Base-by-base conservation (phyloP, 2,113 vertebrate species). In the Talpa occidentalis region DNA sequence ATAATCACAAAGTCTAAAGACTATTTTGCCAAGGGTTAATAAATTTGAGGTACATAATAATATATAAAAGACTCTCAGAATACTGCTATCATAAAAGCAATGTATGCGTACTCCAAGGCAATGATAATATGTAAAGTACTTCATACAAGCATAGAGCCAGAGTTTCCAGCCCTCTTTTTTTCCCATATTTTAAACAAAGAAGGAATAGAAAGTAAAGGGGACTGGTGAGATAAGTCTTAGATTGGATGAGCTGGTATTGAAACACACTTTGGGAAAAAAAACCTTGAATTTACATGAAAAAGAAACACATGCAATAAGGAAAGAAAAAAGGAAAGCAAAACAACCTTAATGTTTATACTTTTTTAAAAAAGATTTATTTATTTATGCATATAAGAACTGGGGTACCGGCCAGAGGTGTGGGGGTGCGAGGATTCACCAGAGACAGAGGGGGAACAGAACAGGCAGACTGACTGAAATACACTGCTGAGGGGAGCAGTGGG, bases 101-200 rank as follows among this genome's bases (percentile, higher is more conserved):
- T 11, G 35, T 26, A 35, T 60, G 52, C n/a, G 10, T 56, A 69
- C 80, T 30, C 28, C 26, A 92, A 2, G 85, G 37, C 8, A 82
- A 67, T 5, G 32, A 66, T 32, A 89, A 86, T 47, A 73, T 35
- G 11, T 30, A 67, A 66, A 80, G 30, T 37, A 44, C 90, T 64
- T 80, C 40, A n/a, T 83, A 64, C 4, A 14, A 49, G 62, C 35
- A 88, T 6, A 76, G 56, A 88, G 92, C 69, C 60, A 64, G 54
- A 40, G n/a, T 40, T 88, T 84, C 52, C 40, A 70, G 30, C 22
- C 40, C n/a, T 78, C 21, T 42, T 10, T 40, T 12, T 72, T 83
- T 91, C 69, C 69, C 74, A 54, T 37, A 84, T 74, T 94, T 87
- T 72, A 91, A 79, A 83, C 47, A 72, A 93, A 70, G 32, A 28